phyloP scores from a whole-genome alignment of 2,797 vertebrate species.

The Galaxias olidus region DNA sequence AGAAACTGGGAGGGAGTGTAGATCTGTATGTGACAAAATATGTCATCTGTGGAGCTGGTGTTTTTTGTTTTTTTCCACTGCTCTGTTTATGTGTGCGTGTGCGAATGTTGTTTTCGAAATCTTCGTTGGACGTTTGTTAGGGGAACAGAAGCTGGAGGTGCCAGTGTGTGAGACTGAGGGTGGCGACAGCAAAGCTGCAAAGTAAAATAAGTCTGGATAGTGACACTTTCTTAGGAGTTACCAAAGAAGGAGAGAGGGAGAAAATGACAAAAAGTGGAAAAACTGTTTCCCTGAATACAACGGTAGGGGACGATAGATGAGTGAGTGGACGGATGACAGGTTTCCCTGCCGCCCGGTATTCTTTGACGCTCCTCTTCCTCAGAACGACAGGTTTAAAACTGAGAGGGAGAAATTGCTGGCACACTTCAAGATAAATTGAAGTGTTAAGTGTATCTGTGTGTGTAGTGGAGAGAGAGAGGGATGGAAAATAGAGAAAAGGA shows the following conservation, averaged over 20 bases:
- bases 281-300: too few relatives aligned
- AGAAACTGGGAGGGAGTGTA: conserved; percentile 33
- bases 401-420: conserved; percentile 16
- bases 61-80: neutral
- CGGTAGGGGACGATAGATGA: too few relatives aligned
- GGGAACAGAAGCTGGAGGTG: conserved; percentile 35
- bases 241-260: neutral
- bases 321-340: neutral
- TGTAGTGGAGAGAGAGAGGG: neutral
- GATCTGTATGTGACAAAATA: conserved; percentile 20
- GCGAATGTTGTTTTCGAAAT: conserved; percentile 5
- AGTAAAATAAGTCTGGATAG: conserved; percentile 51
- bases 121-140: conserved; percentile 36
- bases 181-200: conserved; percentile 35
- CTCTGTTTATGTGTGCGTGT: conserved; percentile 30
- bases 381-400: conserved; percentile 10
- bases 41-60: conserved; percentile 56
- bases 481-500: conserved; percentile 9
- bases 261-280: too few relatives aligned
- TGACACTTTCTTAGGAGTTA: conserved; percentile 15
- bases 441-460: neutral
- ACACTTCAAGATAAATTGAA: neutral
- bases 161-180: conserved; percentile 10
- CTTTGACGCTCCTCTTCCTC: conserved; percentile 7
- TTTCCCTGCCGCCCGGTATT: neutral